Percentiles rank a stretch among this genome's conserved stretches.
Evolutionary conservation across 30 jellyfish, hydroid and myxozoan species (phyloP).

Genomic region (Aurelia aurita complex sp. Pacific): DNA sequence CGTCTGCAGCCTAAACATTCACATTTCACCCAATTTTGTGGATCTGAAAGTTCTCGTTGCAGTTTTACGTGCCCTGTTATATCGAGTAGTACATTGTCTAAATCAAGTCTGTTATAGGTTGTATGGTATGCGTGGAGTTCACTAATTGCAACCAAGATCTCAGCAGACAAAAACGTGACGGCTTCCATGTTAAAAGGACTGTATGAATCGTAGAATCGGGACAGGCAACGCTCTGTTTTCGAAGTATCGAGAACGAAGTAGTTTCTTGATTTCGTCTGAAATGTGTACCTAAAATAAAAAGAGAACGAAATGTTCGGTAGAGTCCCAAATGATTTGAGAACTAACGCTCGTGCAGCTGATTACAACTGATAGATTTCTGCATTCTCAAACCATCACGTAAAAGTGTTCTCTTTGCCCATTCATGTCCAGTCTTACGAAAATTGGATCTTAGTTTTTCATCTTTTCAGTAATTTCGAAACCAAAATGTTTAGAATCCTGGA

Average conservation of each 20-base stretch:
- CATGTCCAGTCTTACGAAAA: no score
- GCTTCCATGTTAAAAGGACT: constrained; percentile 36
- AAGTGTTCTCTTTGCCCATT: no score
- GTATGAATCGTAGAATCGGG: constrained; percentile 2
- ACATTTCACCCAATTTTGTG: constrained; percentile 39
- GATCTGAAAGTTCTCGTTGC: constrained; percentile 32
- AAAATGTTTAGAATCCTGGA: no score
- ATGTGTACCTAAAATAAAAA: constrained; percentile 45
- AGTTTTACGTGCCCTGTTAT: constrained; percentile 68
- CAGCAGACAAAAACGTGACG: constrained; percentile 44
- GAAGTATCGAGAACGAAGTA: constrained; percentile 52
- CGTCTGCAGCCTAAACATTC: constrained; percentile 60
- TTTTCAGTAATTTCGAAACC: no score
- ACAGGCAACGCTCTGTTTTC: constrained; percentile 41
- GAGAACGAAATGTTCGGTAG: no score
- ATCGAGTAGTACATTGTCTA: constrained; percentile 58
- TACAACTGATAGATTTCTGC: no score
- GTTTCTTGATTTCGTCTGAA: constrained; percentile 61
- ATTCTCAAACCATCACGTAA: no score
- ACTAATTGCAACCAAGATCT: constrained; percentile 60
- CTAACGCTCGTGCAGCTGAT: no score
- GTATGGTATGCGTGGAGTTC: constrained; percentile 48
- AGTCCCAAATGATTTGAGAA: no score
- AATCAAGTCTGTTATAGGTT: constrained; percentile 32
- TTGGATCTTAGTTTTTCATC: no score